phyloP scores from a whole-genome alignment of 64 coral and sea anemone genomes.

The Pachyseris speciosa region DNA sequence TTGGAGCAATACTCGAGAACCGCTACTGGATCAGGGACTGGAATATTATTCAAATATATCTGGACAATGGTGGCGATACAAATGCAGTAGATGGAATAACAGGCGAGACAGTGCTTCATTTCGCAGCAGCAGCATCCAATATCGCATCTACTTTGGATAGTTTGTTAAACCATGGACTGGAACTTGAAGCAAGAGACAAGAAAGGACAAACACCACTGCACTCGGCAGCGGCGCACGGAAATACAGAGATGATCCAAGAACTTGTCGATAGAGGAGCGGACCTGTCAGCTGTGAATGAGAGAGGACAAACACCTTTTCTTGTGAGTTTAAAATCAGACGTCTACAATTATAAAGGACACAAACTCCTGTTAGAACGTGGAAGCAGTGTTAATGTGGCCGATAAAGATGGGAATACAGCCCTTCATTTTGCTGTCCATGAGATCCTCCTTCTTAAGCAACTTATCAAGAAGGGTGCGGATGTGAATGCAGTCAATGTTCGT shows the following conservation, averaged over 20 bases:
- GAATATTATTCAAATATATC: not conserved
- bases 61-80: not conserved
- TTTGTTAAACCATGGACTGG: not conserved
- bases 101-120: not conserved
- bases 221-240: not conserved
- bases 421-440: slow-evolving; percentile 22
- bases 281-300: slow-evolving; percentile 25
- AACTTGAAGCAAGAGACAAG: not conserved
- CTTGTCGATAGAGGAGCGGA: slow-evolving; percentile 65
- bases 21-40: not conserved
- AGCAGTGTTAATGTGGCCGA: slow-evolving; percentile 13
- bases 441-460: not conserved
- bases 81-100: not conserved
- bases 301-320: slow-evolving; percentile 50
- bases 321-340: not conserved
- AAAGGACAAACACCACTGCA: slow-evolving; percentile 38
- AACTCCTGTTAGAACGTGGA: slow-evolving; percentile 22
- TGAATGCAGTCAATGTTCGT: not conserved
- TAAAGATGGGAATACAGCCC: slow-evolving; percentile 21
- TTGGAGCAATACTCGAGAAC: not conserved
- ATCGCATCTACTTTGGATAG: not conserved
- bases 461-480: not conserved
- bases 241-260: not conserved
- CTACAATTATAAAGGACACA: not conserved
- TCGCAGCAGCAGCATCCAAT: not conserved